Conservation (phyloP, 92 coral and sea anemone genomes). For the Umimayanthus chanpuru region DNA sequence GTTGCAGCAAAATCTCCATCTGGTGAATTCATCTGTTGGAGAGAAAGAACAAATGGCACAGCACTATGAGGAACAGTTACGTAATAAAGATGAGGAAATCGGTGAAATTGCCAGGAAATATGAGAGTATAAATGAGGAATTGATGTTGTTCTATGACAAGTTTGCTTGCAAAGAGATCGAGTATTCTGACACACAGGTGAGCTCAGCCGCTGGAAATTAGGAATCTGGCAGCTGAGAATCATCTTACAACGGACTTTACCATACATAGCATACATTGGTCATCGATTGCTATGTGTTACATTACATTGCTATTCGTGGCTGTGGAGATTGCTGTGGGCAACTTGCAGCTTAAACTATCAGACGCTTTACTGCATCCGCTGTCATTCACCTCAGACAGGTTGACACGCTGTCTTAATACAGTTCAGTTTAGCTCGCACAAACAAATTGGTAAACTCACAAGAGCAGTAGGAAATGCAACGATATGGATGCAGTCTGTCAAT, state of each 20-base stretch:
- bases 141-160: slow-evolving; percentile 58
- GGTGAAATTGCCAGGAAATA: slow-evolving; percentile 53
- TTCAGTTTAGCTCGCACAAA: too few relatives aligned
- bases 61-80: slow-evolving; percentile 59
- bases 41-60: slow-evolving; percentile 57
- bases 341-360: too few relatives aligned
- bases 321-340: background rate
- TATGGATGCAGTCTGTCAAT: too few relatives aligned
- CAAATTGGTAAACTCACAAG: too few relatives aligned
- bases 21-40: slow-evolving; percentile 68
- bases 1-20: slow-evolving; percentile 85
- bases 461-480: too few relatives aligned
- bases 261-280: background rate
- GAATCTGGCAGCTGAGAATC: slow-evolving; percentile 47
- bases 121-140: slow-evolving; percentile 68
- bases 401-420: too few relatives aligned
- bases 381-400: too few relatives aligned
- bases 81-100: slow-evolving; percentile 61
- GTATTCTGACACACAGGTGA: slow-evolving; percentile 61
- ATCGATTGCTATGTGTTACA: background rate
- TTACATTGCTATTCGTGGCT: background rate
- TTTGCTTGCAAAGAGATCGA: slow-evolving; percentile 61
- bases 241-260: slow-evolving; percentile 1
- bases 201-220: slow-evolving; percentile 27
- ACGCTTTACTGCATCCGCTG: too few relatives aligned